Evolutionary conservation across 2,797 vertebrate species (phyloP).

Genomic region (Oreonectes daqikongensis): DNA sequence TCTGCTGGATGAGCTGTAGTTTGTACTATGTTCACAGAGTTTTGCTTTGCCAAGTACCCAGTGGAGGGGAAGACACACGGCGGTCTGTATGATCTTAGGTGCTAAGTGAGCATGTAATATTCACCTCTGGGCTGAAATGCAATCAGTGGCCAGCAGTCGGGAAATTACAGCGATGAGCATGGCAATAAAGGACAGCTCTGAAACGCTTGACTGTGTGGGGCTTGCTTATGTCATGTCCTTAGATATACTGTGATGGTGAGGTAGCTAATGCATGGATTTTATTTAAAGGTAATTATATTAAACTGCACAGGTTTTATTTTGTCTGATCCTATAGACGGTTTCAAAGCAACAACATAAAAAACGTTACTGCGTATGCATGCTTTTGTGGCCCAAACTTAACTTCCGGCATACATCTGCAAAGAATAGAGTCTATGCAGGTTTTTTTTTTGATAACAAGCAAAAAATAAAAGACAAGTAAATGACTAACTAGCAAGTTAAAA

Average conservation of each 20-base stretch:
- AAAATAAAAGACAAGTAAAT: too few species aligned
- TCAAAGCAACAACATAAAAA: too few species aligned
- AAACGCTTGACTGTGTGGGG: conserved; percentile 50
- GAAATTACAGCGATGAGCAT: conserved; percentile 69
- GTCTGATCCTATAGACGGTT: too few species aligned
- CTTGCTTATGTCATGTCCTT: conserved; percentile 35
- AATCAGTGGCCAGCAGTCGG: conserved; percentile 75
- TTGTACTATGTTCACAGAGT: conserved; percentile 54
- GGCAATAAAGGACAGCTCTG: conserved; percentile 61
- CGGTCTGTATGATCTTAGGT: conserved; percentile 79
- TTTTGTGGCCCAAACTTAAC: too few species aligned
- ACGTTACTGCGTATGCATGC: too few species aligned
- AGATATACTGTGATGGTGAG: conserved; percentile 33
- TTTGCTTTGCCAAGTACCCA: conserved; percentile 74
- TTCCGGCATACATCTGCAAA: too few species aligned
- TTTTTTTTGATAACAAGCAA: too few species aligned
- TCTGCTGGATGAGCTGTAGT: conserved; percentile 51
- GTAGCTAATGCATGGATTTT: background rate
- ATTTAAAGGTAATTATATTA: background rate
- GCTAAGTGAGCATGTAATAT: conserved; percentile 82
- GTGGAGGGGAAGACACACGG: conserved; percentile 75
- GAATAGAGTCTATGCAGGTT: too few species aligned
- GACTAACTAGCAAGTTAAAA: too few species aligned
- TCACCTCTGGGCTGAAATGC: conserved; percentile 78
- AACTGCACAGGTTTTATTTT: too few species aligned